A percentile compares a stretch with the other conserved stretches of the same genome.
Evolutionary conservation across 2,113 vertebrate genomes (phyloP).

Genomic region (Salvelinus alpinus): DNA sequence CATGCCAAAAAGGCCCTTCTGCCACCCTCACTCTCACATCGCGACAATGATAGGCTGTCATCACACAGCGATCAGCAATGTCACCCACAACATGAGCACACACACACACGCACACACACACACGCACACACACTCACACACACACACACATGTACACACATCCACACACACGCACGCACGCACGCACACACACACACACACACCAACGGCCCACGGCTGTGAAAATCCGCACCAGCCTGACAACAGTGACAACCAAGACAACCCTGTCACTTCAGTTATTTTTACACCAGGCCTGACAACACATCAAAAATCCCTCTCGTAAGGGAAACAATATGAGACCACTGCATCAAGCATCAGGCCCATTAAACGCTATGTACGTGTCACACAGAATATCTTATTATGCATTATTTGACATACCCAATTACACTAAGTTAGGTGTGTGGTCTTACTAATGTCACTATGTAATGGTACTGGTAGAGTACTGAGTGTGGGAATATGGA

Average conservation of each 20-base stretch:
- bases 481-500: conserved; percentile 48
- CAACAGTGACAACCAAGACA: conserved; percentile 77
- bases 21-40: conserved; percentile 74
- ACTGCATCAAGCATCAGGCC: conserved; percentile 76
- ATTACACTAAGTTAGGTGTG: conserved; percentile 66
- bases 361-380: conserved; percentile 67
- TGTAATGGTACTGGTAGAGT: conserved; percentile 44
- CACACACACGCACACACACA: conserved; percentile 26
- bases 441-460: conserved; percentile 44
- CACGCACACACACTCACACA: conserved; percentile 25
- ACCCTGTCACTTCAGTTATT: conserved; percentile 78
- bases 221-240: conserved; percentile 73
- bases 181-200: conserved; percentile 40
- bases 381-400: conserved; percentile 76
- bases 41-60: conserved; percentile 78
- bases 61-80: conserved; percentile 77
- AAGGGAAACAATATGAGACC: conserved; percentile 75
- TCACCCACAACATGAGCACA: conserved; percentile 71
- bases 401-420: conserved; percentile 75
- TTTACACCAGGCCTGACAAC: conserved; percentile 74
- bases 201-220: conserved; percentile 66
- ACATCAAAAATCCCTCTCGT: conserved; percentile 73
- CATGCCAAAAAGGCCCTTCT: conserved; percentile 75
- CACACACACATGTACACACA: conserved; percentile 17
- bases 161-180: conserved; percentile 42